Base-by-base conservation (phyloP, 2,797 vertebrate species). In the Sebastes oblongus region DNA sequence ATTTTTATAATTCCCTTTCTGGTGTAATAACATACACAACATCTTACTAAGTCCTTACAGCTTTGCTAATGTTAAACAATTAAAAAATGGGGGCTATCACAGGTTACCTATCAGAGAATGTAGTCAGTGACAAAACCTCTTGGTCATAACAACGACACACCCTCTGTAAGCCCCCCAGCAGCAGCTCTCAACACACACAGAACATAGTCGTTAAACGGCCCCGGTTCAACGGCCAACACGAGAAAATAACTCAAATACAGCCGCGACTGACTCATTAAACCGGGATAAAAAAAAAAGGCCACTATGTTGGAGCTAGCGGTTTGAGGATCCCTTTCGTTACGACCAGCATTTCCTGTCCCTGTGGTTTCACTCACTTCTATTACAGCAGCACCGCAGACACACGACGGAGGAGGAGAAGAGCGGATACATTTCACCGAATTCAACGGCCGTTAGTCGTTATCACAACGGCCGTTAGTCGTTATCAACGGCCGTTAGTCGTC, bases 61-160 rank as follows among this genome's bases (percentile, higher is more conserved):
- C 46, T 50, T 50, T 50, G 46, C 46, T 50, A 50, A 50, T 42
- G 39, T 42, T 42, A 42, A 39, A 14, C 0, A 39, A 39, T 39
- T 3, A 39, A 42, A 42, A 42, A 42, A 42, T 42, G 14, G 39
- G 39, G 14, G 39, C 39, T 42, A 16, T 42, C 39, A 42, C 39
- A 42, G 39, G 39, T 42, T 39, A 42, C 39, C 39, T 42, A 42
- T 42, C 39, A 42, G 39, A 42, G 39, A 79, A 87, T 72, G 50
- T 86, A 86, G 86, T 78, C 83, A 73, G 80, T 91, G 90, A 91
- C 86, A 91, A 72, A 90, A 89, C 86, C 91, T 64, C 78, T 89
- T 11, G 88, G 86, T 85, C 90, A 83, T 72, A 89, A 89, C 85
- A 90, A 83, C 93, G 94, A 95, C 94, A 95, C 95, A 94, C 95